phyloP scores from a whole-genome alignment of 2,113 vertebrate genomes.

The Mormoops blainvillei region DNA sequence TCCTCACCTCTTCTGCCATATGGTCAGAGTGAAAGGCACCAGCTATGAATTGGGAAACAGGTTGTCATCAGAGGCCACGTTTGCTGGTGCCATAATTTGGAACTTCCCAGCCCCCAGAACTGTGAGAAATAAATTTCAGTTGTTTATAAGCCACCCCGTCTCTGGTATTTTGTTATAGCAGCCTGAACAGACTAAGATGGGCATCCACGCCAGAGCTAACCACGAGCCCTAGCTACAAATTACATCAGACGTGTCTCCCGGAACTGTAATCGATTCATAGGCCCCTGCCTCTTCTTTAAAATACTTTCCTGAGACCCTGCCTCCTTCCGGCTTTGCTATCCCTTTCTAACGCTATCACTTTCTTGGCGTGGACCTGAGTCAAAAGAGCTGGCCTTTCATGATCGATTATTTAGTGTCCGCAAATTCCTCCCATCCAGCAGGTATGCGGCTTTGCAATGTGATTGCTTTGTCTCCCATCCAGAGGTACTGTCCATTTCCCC shows the following conservation, averaged over 20 bases:
- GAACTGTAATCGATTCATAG: not conserved
- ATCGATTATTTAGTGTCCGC: too few relatives aligned
- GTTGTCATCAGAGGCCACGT: not conserved
- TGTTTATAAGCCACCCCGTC: not conserved
- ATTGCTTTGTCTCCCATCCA: not conserved
- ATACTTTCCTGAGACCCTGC: not conserved
- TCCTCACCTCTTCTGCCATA: fast-evolving
- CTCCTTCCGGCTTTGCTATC: not conserved
- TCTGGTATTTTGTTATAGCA: not conserved
- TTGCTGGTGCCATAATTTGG: not conserved
- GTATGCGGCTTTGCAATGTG: not conserved
- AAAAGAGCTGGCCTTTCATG: not conserved
- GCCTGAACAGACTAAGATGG: not conserved
- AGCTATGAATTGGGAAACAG: not conserved
- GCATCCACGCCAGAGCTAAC: not conserved
- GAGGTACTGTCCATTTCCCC: not conserved
- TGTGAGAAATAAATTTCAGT: not conserved
- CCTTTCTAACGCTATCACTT: not conserved
- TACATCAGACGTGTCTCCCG: not conserved
- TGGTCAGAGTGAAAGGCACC: not conserved
- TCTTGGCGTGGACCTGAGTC: not conserved
- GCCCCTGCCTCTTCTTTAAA: not conserved
- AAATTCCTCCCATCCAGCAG: too few relatives aligned
- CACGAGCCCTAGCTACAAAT: not conserved
- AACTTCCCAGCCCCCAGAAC: not conserved